These are phyloP conservation scores for Platerodrilus igneus DNA, from an alignment of 2,888 invertebrate genomes.

Conservation along the genomic window DNA sequence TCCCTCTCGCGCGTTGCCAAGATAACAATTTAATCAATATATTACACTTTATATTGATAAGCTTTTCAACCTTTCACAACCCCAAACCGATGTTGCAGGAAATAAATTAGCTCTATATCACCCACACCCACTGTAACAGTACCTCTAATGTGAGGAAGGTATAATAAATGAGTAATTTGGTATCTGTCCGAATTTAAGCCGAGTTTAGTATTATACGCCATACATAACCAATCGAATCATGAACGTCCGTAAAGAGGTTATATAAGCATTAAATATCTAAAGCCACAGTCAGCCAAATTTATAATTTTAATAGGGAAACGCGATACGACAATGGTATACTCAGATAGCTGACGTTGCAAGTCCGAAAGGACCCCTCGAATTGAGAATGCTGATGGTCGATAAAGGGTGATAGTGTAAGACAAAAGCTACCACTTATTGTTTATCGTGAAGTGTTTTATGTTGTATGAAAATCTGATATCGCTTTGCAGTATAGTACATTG, in stretches of 20 bases:
- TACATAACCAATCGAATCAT: no score
- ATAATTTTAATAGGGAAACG: conserved; percentile 37
- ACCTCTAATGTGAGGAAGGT: no score
- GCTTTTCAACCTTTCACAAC: no score
- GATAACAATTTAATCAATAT: no score
- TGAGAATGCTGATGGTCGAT: conserved; percentile 40
- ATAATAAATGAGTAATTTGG: no score
- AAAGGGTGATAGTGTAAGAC: conserved; percentile 36
- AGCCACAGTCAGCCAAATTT: conserved; percentile 36
- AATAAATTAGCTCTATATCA: no score
- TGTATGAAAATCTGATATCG: conserved; percentile 22
- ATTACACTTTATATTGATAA: no score
- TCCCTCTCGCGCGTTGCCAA: no score
- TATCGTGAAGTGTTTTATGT: conserved; percentile 36
- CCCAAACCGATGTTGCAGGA: no score
- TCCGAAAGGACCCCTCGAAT: conserved; percentile 38
- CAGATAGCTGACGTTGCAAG: conserved; percentile 38
- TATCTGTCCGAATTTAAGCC: no score
- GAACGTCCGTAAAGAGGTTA: conserved; percentile 17
- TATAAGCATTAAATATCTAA: conserved; percentile 29
- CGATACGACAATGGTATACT: conserved; percentile 38
- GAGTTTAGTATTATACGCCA: no score
- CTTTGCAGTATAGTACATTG: conserved; percentile 15
- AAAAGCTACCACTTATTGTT: conserved; percentile 39
- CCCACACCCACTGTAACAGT: no score